A percentile compares a stretch with the other conserved stretches of the same genome.
Evolutionary conservation across 2,888 invertebrate genomes (phyloP).

Genomic region (Sepioteuthis lessoniana): DNA sequence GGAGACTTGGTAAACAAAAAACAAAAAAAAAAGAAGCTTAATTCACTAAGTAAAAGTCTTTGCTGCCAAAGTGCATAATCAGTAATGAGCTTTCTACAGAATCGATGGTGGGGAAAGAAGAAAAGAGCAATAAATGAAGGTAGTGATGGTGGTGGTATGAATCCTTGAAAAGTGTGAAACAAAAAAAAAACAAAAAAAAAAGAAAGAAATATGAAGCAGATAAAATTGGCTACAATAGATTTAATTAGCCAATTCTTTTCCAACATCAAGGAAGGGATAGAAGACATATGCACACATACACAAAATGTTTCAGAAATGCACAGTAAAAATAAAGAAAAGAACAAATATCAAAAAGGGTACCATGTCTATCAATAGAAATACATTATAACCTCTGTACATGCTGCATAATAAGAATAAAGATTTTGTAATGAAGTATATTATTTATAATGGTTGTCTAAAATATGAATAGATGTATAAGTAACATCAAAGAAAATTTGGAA

Average conservation of each 20-base stretch:
- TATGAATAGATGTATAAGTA: too few relatives aligned
- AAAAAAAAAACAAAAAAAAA: not conserved
- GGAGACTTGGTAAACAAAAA: not conserved
- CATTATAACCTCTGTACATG: not conserved
- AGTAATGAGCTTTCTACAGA: not conserved
- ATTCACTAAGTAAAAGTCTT: not conserved
- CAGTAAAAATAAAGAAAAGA: not conserved
- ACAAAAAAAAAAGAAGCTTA: not conserved
- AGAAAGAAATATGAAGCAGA: not conserved
- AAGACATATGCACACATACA: not conserved
- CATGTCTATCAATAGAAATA: not conserved
- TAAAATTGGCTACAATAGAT: conserved; percentile 20
- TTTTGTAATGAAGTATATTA: too few relatives aligned
- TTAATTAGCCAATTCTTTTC: conserved; percentile 33
- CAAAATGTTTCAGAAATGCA: not conserved
- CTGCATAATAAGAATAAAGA: not conserved
- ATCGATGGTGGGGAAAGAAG: not conserved
- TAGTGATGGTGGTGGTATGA: not conserved
- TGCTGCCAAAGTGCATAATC: not conserved
- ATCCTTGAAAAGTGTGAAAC: not conserved
- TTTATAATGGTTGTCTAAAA: too few relatives aligned
- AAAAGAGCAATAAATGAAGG: not conserved
- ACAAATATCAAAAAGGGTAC: not conserved
- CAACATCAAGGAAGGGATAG: not conserved
- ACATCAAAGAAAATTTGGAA: too few relatives aligned